These are phyloP conservation scores for Tryphoninae sp. DNA, from an alignment of 2,888 invertebrate genomes.

Conservation along the genomic window DNA sequence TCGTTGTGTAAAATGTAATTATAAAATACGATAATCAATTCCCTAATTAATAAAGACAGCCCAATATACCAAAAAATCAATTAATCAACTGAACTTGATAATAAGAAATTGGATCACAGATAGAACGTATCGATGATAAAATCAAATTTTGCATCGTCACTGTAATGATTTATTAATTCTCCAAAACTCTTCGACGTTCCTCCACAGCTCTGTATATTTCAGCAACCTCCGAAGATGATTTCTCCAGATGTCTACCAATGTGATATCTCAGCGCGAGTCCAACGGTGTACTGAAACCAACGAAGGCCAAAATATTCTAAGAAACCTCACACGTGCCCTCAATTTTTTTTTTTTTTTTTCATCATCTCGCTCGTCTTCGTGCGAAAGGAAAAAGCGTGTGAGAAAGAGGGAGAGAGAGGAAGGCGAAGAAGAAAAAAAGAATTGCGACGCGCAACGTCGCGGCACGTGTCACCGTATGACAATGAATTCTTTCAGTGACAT, in stretches of 20 bases:
- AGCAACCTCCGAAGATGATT: slow-evolving; percentile 64
- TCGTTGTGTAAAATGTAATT: no score
- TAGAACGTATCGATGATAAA: no score
- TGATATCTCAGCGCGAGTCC: slow-evolving; percentile 65
- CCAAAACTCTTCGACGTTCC: slow-evolving; percentile 25
- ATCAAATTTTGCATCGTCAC: background rate
- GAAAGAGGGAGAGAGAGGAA: background rate
- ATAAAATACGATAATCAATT: no score
- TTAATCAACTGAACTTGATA: no score
- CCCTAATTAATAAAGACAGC: no score
- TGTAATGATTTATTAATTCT: background rate
- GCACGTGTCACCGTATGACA: slow-evolving; percentile 67
- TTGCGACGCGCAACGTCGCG: slow-evolving; percentile 59
- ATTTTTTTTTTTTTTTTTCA: slow-evolving; percentile 15
- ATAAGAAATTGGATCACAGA: no score
- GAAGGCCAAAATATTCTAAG: slow-evolving; percentile 29
- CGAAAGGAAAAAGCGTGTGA: background rate
- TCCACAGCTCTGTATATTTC: slow-evolving; percentile 63
- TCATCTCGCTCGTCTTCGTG: slow-evolving; percentile 10
- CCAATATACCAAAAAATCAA: no score
- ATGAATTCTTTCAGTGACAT: slow-evolving; percentile 67
- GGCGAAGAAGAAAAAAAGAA: slow-evolving; percentile 22
- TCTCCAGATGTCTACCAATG: slow-evolving; percentile 63
- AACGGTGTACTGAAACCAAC: slow-evolving; percentile 69
- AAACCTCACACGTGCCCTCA: slow-evolving; percentile 1